Evolutionary conservation across 2,113 vertebrate genomes (phyloP).

Genomic region (Himantopus leucocephalus): DNA sequence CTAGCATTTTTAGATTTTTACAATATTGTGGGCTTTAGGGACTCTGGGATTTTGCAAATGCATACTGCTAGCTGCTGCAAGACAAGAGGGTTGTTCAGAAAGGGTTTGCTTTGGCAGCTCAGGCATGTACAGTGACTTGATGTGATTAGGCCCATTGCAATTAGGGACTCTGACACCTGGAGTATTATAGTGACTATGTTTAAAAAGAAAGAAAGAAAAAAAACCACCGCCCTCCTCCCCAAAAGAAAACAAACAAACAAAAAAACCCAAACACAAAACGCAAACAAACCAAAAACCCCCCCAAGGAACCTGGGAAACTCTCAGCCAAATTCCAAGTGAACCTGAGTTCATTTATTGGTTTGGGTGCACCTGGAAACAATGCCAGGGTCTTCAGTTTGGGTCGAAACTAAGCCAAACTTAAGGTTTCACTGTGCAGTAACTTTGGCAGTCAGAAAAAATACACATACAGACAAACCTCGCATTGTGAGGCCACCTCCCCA

Average conservation of each 20-base stretch:
- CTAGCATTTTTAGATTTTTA: not conserved
- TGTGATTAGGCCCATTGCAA: not conserved
- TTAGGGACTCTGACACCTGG: not conserved
- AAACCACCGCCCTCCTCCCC: rapidly evolving
- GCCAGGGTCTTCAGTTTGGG: not conserved
- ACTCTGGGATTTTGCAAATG: not conserved
- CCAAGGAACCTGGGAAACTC: not conserved
- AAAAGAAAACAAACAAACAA: not conserved
- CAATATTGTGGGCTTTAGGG: not conserved
- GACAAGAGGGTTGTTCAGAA: not conserved
- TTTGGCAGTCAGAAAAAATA: not conserved
- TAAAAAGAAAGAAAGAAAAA: not conserved
- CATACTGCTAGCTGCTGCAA: not conserved
- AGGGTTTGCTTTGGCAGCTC: slow-evolving; percentile 21
- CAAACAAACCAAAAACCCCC: too few species aligned
- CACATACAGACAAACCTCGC: not conserved
- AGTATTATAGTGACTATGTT: not conserved
- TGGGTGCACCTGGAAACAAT: not conserved
- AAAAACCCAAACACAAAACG: too few species aligned
- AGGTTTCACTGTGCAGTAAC: not conserved
- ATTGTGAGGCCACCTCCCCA: not conserved
- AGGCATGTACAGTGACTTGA: not conserved
- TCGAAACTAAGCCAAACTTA: not conserved
- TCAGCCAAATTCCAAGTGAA: not conserved
- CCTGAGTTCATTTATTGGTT: not conserved